Evolutionary conservation across 2,888 invertebrate species (phyloP).

Genomic region (Dasysyrphus albostriatus): DNA sequence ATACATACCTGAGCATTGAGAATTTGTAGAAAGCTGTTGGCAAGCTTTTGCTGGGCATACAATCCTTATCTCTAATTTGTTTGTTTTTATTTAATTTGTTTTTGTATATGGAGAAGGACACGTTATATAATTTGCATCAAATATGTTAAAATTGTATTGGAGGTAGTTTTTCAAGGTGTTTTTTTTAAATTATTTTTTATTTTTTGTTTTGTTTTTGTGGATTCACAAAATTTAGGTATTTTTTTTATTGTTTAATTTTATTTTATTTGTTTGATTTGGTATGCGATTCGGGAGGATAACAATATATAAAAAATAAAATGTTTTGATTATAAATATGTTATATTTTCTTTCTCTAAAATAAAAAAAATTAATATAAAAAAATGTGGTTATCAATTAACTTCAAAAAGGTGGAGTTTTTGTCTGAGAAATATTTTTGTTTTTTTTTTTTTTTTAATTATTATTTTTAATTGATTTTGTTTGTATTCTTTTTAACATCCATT

Average conservation of each 20-base stretch:
- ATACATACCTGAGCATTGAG: conserved; percentile 89
- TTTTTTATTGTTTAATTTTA: background rate
- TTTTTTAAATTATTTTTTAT: background rate
- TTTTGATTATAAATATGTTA: conserved; percentile 50
- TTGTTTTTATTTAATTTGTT: conserved; percentile 49
- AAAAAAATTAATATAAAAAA: conserved; percentile 10
- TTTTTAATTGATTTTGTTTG: background rate
- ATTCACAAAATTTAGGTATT: conserved; percentile 52
- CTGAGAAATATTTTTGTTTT: background rate
- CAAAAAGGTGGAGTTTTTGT: background rate
- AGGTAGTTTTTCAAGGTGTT: conserved; percentile 34
- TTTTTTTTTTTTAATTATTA: too few relatives aligned
- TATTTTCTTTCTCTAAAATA: conserved; percentile 31
- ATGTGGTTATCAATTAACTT: background rate
- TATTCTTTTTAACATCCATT: background rate
- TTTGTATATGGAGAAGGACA: conserved; percentile 43
- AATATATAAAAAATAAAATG: conserved; percentile 64
- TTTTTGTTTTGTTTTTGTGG: conserved; percentile 53
- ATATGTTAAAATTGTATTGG: conserved; percentile 45
- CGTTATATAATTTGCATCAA: conserved; percentile 36
- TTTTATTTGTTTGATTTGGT: conserved; percentile 53
- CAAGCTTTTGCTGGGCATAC: conserved; percentile 91
- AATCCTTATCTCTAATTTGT: conserved; percentile 88
- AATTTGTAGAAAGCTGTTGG: conserved; percentile 90
- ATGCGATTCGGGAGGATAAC: conserved; percentile 64